A percentile compares a stretch with the other conserved stretches of the same genome.
Evolutionary conservation across 2,888 invertebrate species (phyloP).

Genomic region (Synanthedon tipuliformis): DNA sequence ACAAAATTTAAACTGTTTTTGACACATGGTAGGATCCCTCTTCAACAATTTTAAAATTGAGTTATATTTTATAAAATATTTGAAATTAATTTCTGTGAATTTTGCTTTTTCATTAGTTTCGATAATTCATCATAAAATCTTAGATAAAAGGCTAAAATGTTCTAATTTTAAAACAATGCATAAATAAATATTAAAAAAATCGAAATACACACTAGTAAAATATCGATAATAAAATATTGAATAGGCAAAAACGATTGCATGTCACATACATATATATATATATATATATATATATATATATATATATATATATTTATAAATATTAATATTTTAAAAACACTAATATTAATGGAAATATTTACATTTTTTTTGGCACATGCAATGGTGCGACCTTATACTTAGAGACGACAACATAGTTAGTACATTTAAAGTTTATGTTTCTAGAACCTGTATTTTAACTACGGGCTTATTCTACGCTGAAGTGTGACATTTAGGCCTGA

Average conservation of each 20-base stretch:
- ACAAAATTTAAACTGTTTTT: too few relatives aligned
- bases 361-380: slow-evolving; percentile 61
- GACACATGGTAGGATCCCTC: too few relatives aligned
- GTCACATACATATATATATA: slow-evolving; percentile 14
- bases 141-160: too few relatives aligned
- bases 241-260: slow-evolving; percentile 21
- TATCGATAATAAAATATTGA: slow-evolving; percentile 15
- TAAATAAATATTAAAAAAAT: too few relatives aligned
- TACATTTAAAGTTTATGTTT: slow-evolving; percentile 26
- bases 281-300: slow-evolving; percentile 17
- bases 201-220: slow-evolving; percentile 7
- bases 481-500: slow-evolving; percentile 53
- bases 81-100: too few relatives aligned
- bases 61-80: too few relatives aligned
- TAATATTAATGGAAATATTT: slow-evolving; percentile 49
- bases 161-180: too few relatives aligned
- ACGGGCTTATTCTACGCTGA: slow-evolving; percentile 55
- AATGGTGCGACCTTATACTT: slow-evolving; percentile 39
- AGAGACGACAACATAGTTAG: slow-evolving; percentile 29
- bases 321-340: slow-evolving; percentile 13
- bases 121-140: too few relatives aligned
- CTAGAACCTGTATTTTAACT: slow-evolving; percentile 50
- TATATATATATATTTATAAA: too few relatives aligned
- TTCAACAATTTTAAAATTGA: too few relatives aligned
- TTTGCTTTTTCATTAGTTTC: too few relatives aligned